These are phyloP conservation scores for Rana temporaria DNA, from an alignment of 2,113 vertebrate species.

Conservation along the genomic window DNA sequence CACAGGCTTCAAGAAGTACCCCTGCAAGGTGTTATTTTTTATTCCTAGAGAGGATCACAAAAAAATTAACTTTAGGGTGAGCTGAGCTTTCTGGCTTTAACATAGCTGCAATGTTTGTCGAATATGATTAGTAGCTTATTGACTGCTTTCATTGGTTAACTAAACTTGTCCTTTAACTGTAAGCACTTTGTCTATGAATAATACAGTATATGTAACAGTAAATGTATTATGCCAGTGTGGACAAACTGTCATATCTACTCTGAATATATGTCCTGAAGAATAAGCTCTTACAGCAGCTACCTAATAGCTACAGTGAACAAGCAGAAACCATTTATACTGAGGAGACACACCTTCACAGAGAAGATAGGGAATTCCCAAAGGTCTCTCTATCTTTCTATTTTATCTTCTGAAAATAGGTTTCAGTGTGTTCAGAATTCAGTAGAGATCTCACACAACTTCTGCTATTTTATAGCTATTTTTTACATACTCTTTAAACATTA, in stretches of 20 bases:
- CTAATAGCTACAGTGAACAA: constrained; percentile 12
- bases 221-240: constrained; percentile 8
- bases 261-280: background rate
- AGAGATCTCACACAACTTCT: constrained; percentile 4
- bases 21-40: no score
- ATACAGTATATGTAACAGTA: background rate
- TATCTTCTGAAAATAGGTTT: constrained; percentile 44
- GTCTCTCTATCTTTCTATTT: constrained; percentile 23
- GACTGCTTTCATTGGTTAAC: no score
- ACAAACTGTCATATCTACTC: constrained; percentile 7
- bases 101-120: no score
- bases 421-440: constrained; percentile 35
- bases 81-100: no score
- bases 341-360: constrained; percentile 10
- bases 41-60: no score
- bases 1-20: no score
- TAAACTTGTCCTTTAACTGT: no score
- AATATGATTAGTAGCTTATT: no score
- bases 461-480: constrained; percentile 17
- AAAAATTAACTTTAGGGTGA: no score
- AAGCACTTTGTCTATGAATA: constrained; percentile 5
- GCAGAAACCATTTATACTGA: constrained; percentile 40
- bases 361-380: constrained; percentile 35
- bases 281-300: background rate
- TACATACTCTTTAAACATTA: constrained; percentile 52